phyloP scores from a whole-genome alignment of 2,113 vertebrate species.

The Cinclus cinclus region DNA sequence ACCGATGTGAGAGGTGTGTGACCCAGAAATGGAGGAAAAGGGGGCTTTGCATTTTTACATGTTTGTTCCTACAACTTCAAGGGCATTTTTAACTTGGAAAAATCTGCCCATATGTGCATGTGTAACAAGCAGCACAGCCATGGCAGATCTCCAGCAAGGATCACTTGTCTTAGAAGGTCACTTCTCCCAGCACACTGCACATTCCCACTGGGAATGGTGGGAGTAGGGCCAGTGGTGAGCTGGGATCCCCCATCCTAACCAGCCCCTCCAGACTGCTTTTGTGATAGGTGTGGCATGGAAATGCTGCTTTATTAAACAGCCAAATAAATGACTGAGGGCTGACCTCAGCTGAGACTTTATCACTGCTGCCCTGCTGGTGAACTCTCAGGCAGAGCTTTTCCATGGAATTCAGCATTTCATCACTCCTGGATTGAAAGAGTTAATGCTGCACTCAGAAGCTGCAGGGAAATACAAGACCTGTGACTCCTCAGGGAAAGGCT shows the following conservation, averaged over 20 bases:
- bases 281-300: slow-evolving; percentile 35
- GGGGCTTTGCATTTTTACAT: not conserved
- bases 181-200: not conserved
- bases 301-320: slow-evolving; percentile 68
- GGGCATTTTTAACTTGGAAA: not conserved
- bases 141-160: slow-evolving; percentile 15
- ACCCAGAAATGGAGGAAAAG: not conserved
- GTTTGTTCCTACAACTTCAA: not conserved
- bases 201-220: not conserved
- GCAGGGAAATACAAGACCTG: not conserved
- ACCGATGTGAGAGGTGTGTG: not conserved
- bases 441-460: not conserved
- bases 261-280: slow-evolving; percentile 16
- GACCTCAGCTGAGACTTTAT: slow-evolving; percentile 72
- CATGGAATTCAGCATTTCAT: slow-evolving; percentile 70
- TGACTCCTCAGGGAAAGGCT: not conserved
- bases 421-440: slow-evolving; percentile 61
- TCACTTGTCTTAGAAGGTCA: not conserved
- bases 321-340: slow-evolving; percentile 66
- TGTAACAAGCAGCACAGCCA: not conserved
- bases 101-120: rapidly evolving
- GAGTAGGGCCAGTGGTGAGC: not conserved
- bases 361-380: slow-evolving; percentile 74
- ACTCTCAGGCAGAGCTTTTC: slow-evolving; percentile 66
- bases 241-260: slow-evolving; percentile 51